Conservation (phyloP, 2,888 invertebrate species). For the Ceramica pisi region DNA sequence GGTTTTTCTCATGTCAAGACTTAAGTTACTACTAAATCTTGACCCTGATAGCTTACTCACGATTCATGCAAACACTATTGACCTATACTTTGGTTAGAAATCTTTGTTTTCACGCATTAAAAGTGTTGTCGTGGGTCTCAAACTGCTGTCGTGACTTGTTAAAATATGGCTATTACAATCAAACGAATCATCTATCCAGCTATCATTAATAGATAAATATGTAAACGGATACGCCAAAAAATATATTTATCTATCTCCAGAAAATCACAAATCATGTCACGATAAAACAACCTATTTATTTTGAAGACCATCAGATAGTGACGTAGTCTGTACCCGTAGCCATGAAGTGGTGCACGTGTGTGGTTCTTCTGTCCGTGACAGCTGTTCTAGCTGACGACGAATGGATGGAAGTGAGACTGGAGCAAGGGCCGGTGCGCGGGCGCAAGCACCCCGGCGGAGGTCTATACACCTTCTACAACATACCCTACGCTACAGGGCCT, state of each 20-base stretch:
- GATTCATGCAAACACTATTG: too few relatives aligned
- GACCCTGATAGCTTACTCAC: not conserved
- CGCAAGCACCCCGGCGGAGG: slow-evolving; percentile 50
- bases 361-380: slow-evolving; percentile 13
- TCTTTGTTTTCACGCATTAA: not conserved
- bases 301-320: not conserved
- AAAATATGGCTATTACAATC: not conserved
- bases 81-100: not conserved
- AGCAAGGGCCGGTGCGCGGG: too few relatives aligned
- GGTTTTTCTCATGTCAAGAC: not conserved
- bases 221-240: not conserved
- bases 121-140: not conserved
- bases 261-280: not conserved
- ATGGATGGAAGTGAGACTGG: too few relatives aligned
- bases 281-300: too few relatives aligned
- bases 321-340: not conserved
- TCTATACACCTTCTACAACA: slow-evolving; percentile 70
- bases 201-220: not conserved
- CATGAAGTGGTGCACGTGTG: slow-evolving; percentile 35
- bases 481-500: slow-evolving; percentile 77
- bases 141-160: not conserved
- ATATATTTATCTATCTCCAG: not conserved
- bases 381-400: slow-evolving; percentile 23
- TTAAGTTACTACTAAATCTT: not conserved
- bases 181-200: not conserved